Conservation (phyloP, 2,888 invertebrate species). For the Labia minor region DNA sequence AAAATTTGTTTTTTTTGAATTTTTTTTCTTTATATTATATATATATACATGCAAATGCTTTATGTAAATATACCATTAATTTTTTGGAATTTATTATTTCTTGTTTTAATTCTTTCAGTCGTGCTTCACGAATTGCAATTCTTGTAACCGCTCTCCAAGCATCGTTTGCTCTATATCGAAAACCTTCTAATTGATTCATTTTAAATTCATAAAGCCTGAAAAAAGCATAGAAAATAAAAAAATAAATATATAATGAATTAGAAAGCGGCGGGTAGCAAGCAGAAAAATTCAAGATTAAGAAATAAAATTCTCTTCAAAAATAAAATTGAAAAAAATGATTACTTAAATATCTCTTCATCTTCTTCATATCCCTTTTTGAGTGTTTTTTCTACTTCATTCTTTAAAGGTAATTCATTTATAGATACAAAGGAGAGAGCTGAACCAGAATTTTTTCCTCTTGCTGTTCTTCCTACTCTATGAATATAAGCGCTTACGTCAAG, state of each 20-base stretch:
- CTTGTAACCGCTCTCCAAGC: conserved; percentile 91
- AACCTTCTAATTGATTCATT: conserved; percentile 90
- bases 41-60: too few relatives aligned
- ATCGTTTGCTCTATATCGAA: conserved; percentile 87
- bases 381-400: conserved; percentile 65
- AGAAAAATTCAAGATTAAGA: not conserved
- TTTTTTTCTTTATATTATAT: too few relatives aligned
- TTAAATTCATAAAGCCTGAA: conserved; percentile 83
- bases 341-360: conserved; percentile 50
- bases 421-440: conserved; percentile 83
- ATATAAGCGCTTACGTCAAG: conserved; percentile 79
- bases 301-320: not conserved
- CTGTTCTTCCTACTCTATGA: conserved; percentile 89
- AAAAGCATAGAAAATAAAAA: conserved; percentile 27
- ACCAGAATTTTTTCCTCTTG: conserved; percentile 76
- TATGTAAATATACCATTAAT: conserved; percentile 68
- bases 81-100: conserved; percentile 89
- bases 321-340: conserved; percentile 34
- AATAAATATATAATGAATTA: not conserved
- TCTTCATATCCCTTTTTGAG: conserved; percentile 54
- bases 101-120: conserved; percentile 87
- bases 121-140: conserved; percentile 84
- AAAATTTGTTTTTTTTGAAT: too few relatives aligned
- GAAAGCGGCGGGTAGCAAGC: not conserved
- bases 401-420: conserved; percentile 58